Percentiles rank a stretch among this genome's conserved stretches.
Conservation (phyloP, 2,113 vertebrate genomes). For the Eurystomus gularis region DNA sequence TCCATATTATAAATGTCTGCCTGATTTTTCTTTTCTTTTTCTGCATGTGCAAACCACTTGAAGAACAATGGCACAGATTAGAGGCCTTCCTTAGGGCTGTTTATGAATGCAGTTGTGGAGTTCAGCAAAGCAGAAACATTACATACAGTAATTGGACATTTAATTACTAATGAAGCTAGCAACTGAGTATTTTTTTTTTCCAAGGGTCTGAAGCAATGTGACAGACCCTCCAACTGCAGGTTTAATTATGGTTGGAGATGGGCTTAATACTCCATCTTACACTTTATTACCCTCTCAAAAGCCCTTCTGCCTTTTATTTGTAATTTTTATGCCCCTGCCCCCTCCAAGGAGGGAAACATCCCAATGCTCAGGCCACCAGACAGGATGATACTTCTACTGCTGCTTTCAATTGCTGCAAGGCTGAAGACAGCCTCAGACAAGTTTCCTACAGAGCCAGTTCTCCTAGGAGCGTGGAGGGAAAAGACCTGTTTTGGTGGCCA, state of each 20-base stretch:
- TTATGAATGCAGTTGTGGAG: conserved; percentile 76
- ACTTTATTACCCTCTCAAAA: conserved; percentile 52
- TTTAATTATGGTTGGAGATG: conserved; percentile 66
- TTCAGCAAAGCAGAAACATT: conserved; percentile 79
- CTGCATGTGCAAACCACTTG: conserved; percentile 79
- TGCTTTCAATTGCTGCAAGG: background rate
- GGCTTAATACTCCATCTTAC: conserved; percentile 49
- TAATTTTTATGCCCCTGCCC: conserved; percentile 24
- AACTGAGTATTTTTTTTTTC: conserved; percentile 55
- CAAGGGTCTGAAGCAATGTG: conserved; percentile 69
- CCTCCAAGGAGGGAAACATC: background rate
- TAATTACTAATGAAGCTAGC: conserved; percentile 75
- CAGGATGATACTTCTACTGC: background rate
- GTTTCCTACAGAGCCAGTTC: background rate
- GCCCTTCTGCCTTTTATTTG: conserved; percentile 52
- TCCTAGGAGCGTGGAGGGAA: background rate
- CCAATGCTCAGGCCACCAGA: background rate
- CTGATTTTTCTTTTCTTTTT: conserved; percentile 77
- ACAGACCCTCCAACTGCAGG: conserved; percentile 64
- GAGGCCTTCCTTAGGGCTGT: conserved; percentile 75
- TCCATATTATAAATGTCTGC: conserved; percentile 73
- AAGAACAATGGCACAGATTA: conserved; percentile 83
- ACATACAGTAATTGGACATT: conserved; percentile 77
- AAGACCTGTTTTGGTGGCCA: background rate
- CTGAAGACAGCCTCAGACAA: background rate